phyloP scores from a whole-genome alignment of 2,797 vertebrate species.

The Morelia viridis region DNA sequence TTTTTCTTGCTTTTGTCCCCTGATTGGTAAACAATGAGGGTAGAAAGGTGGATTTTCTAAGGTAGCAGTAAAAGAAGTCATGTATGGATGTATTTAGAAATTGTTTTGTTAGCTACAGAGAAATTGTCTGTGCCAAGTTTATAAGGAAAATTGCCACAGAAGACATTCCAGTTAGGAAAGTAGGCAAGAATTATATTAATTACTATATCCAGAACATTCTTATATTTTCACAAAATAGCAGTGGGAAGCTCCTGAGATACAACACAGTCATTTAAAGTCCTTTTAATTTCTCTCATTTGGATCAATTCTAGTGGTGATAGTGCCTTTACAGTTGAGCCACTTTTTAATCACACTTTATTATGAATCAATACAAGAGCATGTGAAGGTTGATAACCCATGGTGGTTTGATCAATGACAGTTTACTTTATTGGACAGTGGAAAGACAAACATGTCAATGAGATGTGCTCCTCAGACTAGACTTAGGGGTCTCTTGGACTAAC shows the following conservation, averaged over 20 bases:
- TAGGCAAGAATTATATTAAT: background rate
- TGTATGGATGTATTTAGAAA: background rate
- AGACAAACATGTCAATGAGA: background rate
- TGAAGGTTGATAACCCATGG: background rate
- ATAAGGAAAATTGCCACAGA: background rate
- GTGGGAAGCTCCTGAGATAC: background rate
- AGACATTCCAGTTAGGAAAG: background rate
- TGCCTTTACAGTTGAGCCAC: background rate
- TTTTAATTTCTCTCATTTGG: background rate
- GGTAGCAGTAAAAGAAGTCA: background rate
- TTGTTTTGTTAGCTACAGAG: background rate
- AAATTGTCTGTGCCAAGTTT: background rate
- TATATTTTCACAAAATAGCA: background rate
- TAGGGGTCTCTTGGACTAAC: background rate
- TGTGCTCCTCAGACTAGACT: background rate
- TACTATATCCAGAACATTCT: background rate
- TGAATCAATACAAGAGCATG: background rate
- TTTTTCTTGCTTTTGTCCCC: background rate
- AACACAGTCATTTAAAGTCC: background rate
- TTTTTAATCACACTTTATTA: background rate
- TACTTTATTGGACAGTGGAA: background rate
- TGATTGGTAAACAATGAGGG: background rate
- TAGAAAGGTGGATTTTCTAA: background rate
- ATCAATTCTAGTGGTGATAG: background rate
- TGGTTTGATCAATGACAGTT: background rate